Evolutionary conservation across 2,888 invertebrate species (phyloP).

Genomic region (Chesias legatella): DNA sequence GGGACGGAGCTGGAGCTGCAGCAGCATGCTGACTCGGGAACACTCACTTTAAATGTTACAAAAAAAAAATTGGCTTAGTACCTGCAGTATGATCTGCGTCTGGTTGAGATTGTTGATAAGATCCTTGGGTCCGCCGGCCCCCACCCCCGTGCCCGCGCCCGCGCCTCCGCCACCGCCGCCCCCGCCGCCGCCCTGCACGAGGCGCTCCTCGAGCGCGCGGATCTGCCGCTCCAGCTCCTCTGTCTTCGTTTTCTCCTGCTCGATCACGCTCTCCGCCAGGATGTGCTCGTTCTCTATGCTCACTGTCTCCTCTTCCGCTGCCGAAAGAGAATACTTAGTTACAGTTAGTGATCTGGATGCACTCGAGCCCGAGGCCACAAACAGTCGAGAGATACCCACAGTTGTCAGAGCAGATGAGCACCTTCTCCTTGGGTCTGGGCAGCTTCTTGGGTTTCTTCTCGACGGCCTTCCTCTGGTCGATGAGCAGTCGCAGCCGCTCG

Average conservation of each 20-base stretch:
- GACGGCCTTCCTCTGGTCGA: conserved; percentile 60
- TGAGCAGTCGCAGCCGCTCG: conserved; percentile 82
- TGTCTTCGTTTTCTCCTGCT: conserved; percentile 85
- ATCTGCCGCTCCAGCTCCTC: conserved; percentile 90
- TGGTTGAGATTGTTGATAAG: conserved; percentile 97
- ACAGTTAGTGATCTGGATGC: too few species aligned
- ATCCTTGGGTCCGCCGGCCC: conserved; percentile 83
- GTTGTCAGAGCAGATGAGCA: conserved; percentile 25
- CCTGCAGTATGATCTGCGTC: conserved; percentile 86
- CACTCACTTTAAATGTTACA: too few species aligned
- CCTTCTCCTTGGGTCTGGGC: conserved; percentile 4
- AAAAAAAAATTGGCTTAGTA: too few species aligned
- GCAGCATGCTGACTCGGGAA: too few species aligned
- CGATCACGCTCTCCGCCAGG: conserved; percentile 73
- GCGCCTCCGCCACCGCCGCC: conserved; percentile 88
- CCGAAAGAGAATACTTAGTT: too few species aligned
- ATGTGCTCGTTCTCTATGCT: conserved; percentile 73
- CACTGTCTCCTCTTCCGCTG: conserved; percentile 63
- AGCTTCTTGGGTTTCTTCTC: conserved; percentile 36
- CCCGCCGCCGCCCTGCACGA: conserved; percentile 90
- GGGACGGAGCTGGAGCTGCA: too few species aligned
- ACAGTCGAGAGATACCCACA: conserved; percentile 35
- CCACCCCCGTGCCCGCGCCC: conserved; percentile 84
- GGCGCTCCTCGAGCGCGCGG: conserved; percentile 93
- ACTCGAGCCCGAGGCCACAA: too few species aligned